Evolutionary conservation across 2,888 invertebrate genomes (phyloP), one percentile per base, ranked within the genome.

Genomic region (Amaurobius ferox): DNA sequence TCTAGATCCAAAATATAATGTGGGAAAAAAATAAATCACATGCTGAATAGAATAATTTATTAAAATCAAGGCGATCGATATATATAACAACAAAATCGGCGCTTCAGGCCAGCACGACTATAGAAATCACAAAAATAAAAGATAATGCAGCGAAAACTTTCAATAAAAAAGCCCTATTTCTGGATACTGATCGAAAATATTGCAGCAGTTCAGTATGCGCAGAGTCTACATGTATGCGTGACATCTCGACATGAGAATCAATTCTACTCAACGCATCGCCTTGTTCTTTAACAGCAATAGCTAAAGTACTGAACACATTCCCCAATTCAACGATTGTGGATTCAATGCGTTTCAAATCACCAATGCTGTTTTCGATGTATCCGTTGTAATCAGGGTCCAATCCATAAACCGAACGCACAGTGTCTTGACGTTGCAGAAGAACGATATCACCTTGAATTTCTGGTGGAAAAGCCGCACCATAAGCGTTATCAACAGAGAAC

Each of bases 321-420:
- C 64, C 64, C 29, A 28, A 32, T 0, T 72, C 19, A 29, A 72
- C 19, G 6, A 72, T 55, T n/a, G 72, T 55, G 5, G 72, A 72
- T 48, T 72, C 30, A 55, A 72, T 55, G 13, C 55, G 6, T 9
- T 6, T 19, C 13, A 72, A 9, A 30, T 72, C 48, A 35, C 55
- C 23, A n/a, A 16, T 23, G 11, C 16, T 29, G 0, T n/a, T 28
- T 35, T 35, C 9, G 16, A 19, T 11, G 13, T 11, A 1, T n/a
- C 23, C 72, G 5, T 11, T 29, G 19, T 5, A 29, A 30, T 48
- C 23, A 19, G 32, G 6, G 1, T 29, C 11, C 9, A 23, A 9
- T 30, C 55, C 48, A 19, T 28, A 26, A 13, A 19, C 16, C 13
- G n/a, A 30, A 26, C 7, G 9, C 30, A 23, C 6, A 35, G 9